These are phyloP conservation scores for Epinephelus lanceolatus DNA, from an alignment of 2,113 vertebrate genomes.

Conservation along the genomic window DNA sequence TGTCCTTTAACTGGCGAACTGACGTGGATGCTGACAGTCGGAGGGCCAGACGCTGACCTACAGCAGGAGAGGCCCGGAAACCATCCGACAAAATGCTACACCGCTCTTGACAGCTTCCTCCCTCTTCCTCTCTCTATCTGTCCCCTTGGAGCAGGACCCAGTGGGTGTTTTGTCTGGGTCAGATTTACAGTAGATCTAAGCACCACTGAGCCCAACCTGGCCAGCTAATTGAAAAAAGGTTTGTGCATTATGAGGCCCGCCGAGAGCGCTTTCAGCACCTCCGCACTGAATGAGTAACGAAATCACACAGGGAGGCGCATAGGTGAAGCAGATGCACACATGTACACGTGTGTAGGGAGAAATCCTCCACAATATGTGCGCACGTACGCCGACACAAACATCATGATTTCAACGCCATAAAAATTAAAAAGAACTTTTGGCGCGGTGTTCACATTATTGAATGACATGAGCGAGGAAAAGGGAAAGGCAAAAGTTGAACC, in stretches of 20 bases:
- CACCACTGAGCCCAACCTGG: slow-evolving; percentile 51
- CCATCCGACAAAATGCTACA: slow-evolving; percentile 52
- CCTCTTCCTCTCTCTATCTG: slow-evolving; percentile 40
- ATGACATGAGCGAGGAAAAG: slow-evolving; percentile 57
- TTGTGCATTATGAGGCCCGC: slow-evolving; percentile 57
- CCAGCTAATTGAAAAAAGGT: slow-evolving; percentile 69
- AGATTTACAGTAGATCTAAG: slow-evolving; percentile 69
- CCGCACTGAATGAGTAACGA: slow-evolving; percentile 33
- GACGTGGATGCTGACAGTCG: slow-evolving; percentile 54
- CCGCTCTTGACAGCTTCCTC: slow-evolving; percentile 56
- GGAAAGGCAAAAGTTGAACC: slow-evolving; percentile 43
- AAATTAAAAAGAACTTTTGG: slow-evolving; percentile 47
- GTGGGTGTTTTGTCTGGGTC: slow-evolving; percentile 64
- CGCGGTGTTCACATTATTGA: slow-evolving; percentile 39
- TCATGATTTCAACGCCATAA: slow-evolving; percentile 33
- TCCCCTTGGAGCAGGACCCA: slow-evolving; percentile 47
- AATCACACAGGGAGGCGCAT: slow-evolving; percentile 47
- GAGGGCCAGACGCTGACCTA: slow-evolving; percentile 45
- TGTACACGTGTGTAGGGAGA: slow-evolving; percentile 42
- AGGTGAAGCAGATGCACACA: slow-evolving; percentile 63
- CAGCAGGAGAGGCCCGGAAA: slow-evolving; percentile 52
- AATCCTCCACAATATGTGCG: slow-evolving; percentile 22
- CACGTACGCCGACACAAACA: slow-evolving; percentile 35
- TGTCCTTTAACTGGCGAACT: slow-evolving; percentile 34
- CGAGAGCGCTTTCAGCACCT: slow-evolving; percentile 74